phyloP scores from a whole-genome alignment of 2,888 invertebrate species.

The Orthosia gothica region DNA sequence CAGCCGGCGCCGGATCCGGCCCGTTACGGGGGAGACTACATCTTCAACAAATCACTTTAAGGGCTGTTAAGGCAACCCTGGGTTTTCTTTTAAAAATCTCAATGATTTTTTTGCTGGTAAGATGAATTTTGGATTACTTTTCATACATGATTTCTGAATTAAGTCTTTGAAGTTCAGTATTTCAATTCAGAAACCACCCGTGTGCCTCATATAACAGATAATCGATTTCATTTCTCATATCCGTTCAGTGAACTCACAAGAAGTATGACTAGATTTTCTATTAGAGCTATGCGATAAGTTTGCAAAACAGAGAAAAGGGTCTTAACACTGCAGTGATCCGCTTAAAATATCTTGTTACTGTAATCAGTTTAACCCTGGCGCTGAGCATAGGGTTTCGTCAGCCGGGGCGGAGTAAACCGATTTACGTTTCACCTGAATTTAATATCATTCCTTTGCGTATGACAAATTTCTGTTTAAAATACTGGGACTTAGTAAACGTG shows the following conservation, averaged over 20 bases:
- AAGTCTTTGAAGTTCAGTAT: no score
- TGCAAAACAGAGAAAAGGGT: constrained; percentile 67
- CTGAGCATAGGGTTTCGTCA: constrained; percentile 76
- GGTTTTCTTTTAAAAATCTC: constrained; percentile 20
- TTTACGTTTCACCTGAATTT: constrained; percentile 82
- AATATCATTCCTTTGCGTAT: constrained; percentile 70
- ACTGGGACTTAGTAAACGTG: constrained; percentile 61
- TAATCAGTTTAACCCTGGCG: constrained; percentile 86
- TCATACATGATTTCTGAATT: not conserved
- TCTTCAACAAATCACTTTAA: constrained; percentile 72
- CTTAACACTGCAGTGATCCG: constrained; percentile 76
- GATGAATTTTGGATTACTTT: not conserved
- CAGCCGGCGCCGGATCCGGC: constrained; percentile 56
- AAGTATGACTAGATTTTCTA: constrained; percentile 15
- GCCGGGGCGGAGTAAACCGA: constrained; percentile 74
- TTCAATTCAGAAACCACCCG: no score
- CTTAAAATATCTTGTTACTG: constrained; percentile 88
- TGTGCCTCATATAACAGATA: not conserved
- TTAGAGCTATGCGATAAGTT: constrained; percentile 53
- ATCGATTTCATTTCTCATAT: not conserved
- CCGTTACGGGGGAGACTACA: constrained; percentile 58
- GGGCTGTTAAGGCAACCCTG: constrained; percentile 70
- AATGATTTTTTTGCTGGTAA: not conserved
- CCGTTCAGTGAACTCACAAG: not conserved
- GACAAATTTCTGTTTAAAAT: constrained; percentile 70